These are phyloP conservation scores for Xerus rutilus DNA, from an alignment of 2,797 vertebrate genomes.

Conservation along the genomic window DNA sequence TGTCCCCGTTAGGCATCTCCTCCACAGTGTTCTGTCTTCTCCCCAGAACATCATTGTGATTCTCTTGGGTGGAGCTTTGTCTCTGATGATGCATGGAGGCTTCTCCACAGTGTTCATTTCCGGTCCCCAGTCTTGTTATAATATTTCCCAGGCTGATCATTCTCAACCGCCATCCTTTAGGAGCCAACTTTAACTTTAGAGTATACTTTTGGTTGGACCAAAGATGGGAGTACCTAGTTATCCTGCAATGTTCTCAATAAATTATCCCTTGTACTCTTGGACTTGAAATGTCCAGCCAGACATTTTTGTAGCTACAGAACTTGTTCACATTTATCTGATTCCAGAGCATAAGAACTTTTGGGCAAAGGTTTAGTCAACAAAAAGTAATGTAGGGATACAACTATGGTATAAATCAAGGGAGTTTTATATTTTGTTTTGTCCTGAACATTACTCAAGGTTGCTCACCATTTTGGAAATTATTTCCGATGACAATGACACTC, in stretches of 20 bases:
- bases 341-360: background rate
- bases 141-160: too few species aligned
- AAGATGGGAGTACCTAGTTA: background rate
- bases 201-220: background rate
- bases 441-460: background rate
- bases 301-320: background rate
- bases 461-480: background rate
- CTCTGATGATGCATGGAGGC: background rate
- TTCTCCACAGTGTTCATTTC: background rate
- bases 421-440: constrained; percentile 7
- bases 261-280: background rate
- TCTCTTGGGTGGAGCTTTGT: background rate
- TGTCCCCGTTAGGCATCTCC: background rate
- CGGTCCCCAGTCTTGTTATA: background rate
- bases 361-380: background rate
- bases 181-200: too few species aligned
- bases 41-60: background rate
- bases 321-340: background rate
- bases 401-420: background rate
- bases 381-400: background rate
- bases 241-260: background rate
- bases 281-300: background rate
- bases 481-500: background rate
- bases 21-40: background rate
- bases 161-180: background rate